Evolutionary conservation across 2,888 invertebrate genomes (phyloP), one percentile per base, ranked within the genome.

Genomic region (Scaptomyza parva): DNA sequence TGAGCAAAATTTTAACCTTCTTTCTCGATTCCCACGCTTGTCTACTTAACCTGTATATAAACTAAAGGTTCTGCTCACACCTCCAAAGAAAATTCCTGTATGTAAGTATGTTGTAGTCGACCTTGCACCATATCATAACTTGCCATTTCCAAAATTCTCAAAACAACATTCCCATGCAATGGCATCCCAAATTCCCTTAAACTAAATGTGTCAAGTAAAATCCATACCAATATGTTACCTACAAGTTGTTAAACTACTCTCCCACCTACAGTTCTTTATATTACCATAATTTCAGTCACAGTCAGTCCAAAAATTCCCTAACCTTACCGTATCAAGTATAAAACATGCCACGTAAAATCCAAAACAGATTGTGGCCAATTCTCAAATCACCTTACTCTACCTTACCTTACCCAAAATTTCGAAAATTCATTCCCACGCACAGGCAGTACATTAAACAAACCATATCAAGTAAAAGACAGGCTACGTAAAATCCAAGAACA

Each of bases 401-500:
- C 53, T 51, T 54, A 24, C 57, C 1, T 20, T 8, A 7, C 17
- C 6, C 8, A 45, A 54, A 44, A 52, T 43, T 54, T 53, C 8
- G 8, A 17, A 44, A 44, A 44, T 55, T 35, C 7, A 24, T 53
- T 75, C 70, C 45, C 71, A 69, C 70, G 45, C 45, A 61, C 57
- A 54, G 40, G 17, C 55, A 41, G 6, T 22, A 28, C 0, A n/a
- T 39, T 41, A 64, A 57, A 57, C 12, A 40, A 24, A 58, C 30
- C 60, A 11, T 59, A 67, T 53, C 77, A 77, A 77, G 73, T 74
- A 30, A 26, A 35, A n/a, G 7, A 52, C 51, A 61, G 43, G 51
- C 40, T 40, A 48, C 51, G 84, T 68, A 79, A 82, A 85, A 60
- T 55, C 70, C 76, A 18, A 11, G 9, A 52, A 60, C 40, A 39